Evolutionary conservation across 2,888 invertebrate species (phyloP).

Genomic region (Rosalia funebris): DNA sequence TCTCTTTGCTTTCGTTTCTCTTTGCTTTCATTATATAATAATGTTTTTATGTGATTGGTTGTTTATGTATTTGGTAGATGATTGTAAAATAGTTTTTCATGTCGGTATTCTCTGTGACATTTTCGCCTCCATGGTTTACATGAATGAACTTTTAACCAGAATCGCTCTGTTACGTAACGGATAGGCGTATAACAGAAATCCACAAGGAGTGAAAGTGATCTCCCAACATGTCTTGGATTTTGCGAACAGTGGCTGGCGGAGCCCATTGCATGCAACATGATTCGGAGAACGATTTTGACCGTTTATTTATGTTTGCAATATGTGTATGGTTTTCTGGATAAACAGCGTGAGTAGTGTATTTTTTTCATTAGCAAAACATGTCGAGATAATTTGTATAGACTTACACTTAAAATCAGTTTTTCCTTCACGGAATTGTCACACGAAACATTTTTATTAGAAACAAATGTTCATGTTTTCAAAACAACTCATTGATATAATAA

Average conservation of each 20-base stretch:
- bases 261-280: constrained; percentile 46
- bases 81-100: too few relatives aligned
- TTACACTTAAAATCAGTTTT: too few relatives aligned
- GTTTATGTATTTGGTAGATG: too few relatives aligned
- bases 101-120: background rate
- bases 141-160: background rate
- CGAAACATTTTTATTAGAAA: too few relatives aligned
- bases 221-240: constrained; percentile 40
- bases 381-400: too few relatives aligned
- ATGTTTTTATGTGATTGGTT: too few relatives aligned
- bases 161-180: background rate
- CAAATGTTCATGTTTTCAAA: too few relatives aligned
- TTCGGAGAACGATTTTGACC: constrained; percentile 46
- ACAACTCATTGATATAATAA: too few relatives aligned
- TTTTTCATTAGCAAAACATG: constrained; percentile 3
- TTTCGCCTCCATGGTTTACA: background rate
- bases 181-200: constrained; percentile 41
- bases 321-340: constrained; percentile 47
- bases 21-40: too few relatives aligned
- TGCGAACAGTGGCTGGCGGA: constrained; percentile 31
- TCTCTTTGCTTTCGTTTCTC: too few relatives aligned
- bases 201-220: constrained; percentile 55
- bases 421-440: too few relatives aligned
- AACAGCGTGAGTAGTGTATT: constrained; percentile 52
- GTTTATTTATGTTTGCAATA: constrained; percentile 43